Evolutionary conservation across 2,797 vertebrate species (phyloP).

Genomic region (Limnodromus scolopaceus): DNA sequence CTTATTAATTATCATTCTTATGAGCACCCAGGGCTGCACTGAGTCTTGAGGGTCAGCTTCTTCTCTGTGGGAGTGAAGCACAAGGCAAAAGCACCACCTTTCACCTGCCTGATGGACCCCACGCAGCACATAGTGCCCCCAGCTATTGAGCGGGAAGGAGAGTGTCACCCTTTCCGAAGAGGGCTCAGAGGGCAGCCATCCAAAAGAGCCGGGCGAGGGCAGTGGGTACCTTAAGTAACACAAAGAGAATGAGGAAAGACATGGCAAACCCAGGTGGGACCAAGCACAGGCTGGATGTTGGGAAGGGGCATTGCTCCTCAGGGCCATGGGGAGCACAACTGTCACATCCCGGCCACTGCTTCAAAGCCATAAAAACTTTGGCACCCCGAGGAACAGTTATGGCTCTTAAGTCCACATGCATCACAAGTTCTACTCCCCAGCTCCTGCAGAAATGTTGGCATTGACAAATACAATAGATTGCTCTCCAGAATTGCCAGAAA

Average conservation of each 20-base stretch:
- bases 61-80: neutral
- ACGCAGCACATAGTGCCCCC: neutral
- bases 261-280: neutral
- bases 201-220: neutral
- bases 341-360: neutral
- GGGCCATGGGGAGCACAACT: neutral
- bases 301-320: neutral
- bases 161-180: neutral
- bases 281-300: neutral
- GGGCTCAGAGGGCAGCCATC: neutral
- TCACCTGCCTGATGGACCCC: neutral
- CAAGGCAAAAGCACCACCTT: neutral
- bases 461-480: conserved; percentile 4
- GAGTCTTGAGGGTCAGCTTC: neutral
- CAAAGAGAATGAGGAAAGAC: neutral
- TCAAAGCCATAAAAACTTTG: neutral
- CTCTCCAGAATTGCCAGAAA: neutral
- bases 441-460: conserved; percentile 44
- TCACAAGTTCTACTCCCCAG: neutral
- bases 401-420: neutral
- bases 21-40: neutral
- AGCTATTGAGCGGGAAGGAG: neutral
- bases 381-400: neutral
- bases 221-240: neutral
- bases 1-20: neutral